Evolutionary conservation across 2,888 invertebrate genomes (phyloP).

Genomic region (Junonia oenone): DNA sequence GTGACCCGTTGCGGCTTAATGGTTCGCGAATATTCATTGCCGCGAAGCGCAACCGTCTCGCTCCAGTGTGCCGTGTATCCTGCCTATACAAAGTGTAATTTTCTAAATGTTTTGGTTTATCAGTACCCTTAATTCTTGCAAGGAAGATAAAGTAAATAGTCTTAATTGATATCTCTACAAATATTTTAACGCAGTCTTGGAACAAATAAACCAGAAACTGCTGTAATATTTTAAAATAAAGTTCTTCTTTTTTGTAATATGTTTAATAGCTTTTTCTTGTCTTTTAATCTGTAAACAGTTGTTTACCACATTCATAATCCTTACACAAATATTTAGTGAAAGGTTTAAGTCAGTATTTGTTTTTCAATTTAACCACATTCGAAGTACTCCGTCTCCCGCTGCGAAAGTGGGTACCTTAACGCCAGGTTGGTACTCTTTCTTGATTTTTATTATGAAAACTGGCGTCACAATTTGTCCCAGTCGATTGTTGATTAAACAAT

Average conservation of each 20-base stretch:
- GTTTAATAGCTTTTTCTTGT: neutral
- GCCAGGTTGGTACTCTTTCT: neutral
- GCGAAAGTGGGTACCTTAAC: conserved; percentile 31
- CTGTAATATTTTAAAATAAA: neutral
- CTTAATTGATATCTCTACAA: conserved; percentile 11
- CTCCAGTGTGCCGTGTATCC: conserved; percentile 76
- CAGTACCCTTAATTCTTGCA: conserved; percentile 18
- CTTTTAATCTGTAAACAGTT: neutral
- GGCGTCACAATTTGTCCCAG: conserved; percentile 53
- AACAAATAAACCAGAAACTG: neutral
- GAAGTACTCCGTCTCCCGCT: conserved; percentile 40
- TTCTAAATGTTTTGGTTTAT: conserved; percentile 51
- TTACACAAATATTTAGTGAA: neutral
- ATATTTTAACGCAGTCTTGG: neutral
- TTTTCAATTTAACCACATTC: neutral
- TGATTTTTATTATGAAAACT: conserved; percentile 45
- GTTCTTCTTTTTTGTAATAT: neutral
- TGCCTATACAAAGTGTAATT: conserved; percentile 61
- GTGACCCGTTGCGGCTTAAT: conserved; percentile 29
- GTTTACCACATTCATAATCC: neutral
- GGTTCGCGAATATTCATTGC: conserved; percentile 52
- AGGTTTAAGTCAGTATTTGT: neutral
- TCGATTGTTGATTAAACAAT: conserved; percentile 69
- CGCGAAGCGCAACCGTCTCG: conserved; percentile 72
- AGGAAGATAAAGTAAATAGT: conserved; percentile 10